phyloP scores from a whole-genome alignment of 1,140 invertebrate species.

The Eumeta japonica region DNA sequence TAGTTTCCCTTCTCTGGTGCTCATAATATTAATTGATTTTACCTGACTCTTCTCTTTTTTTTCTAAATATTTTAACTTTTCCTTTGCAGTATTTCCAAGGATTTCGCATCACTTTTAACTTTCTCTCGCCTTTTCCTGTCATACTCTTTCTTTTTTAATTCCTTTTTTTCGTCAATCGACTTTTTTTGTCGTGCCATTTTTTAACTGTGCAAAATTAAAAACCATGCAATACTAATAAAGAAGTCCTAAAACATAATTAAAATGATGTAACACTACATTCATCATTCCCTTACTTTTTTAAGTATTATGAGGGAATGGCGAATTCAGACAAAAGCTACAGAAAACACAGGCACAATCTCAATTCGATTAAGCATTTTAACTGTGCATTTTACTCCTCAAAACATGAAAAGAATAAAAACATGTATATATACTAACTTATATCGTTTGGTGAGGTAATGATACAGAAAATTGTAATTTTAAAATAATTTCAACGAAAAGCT shows the following conservation, averaged over 20 bases:
- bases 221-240: too few relatives aligned
- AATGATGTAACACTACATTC: too few relatives aligned
- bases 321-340: constrained; percentile 14
- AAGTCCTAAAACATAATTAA: constrained; percentile 31
- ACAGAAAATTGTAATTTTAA: too few relatives aligned
- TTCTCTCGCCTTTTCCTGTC: constrained; percentile 1
- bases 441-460: too few relatives aligned
- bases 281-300: constrained; percentile 11
- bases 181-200: too few relatives aligned
- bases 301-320: constrained; percentile 13
- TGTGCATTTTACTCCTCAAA: constrained; percentile 11
- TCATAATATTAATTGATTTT: background rate
- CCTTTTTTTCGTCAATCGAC: too few relatives aligned
- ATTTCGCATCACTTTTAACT: constrained; percentile 2
- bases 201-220: too few relatives aligned
- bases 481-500: too few relatives aligned
- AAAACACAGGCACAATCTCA: constrained; percentile 12
- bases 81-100: constrained; percentile 3
- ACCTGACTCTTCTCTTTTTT: constrained; percentile 5
- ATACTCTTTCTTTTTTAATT: constrained; percentile 8
- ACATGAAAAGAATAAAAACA: constrained; percentile 7
- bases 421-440: too few relatives aligned
- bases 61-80: constrained; percentile 4
- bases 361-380: constrained; percentile 9
- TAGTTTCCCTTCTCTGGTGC: background rate